Percentiles rank a stretch among this genome's conserved stretches.
phyloP scores from a whole-genome alignment of 2,888 invertebrate genomes.

The Seira sanloemensis region DNA sequence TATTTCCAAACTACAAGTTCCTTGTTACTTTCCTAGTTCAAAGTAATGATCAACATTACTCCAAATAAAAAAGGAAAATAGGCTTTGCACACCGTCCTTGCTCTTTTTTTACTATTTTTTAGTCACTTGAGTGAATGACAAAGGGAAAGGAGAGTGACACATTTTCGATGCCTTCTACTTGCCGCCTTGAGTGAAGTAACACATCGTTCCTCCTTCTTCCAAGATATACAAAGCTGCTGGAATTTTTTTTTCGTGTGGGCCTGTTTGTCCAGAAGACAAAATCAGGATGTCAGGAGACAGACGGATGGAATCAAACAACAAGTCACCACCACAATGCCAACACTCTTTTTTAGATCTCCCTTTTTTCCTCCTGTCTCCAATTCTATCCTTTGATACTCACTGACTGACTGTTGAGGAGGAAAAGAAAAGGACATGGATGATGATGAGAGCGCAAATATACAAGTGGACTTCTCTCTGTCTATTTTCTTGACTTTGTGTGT shows the following conservation, averaged over 20 bases:
- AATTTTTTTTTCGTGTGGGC: not conserved
- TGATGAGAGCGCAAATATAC: conserved; percentile 36
- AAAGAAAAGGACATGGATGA: conserved; percentile 57
- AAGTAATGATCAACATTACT: too few relatives aligned
- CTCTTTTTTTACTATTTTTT: not conserved
- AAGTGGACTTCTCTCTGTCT: not conserved
- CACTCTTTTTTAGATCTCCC: conserved; percentile 44
- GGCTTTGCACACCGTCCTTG: not conserved
- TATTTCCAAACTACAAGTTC: not conserved
- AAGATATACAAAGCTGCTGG: not conserved
- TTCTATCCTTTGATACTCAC: conserved; percentile 47
- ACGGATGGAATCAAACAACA: conserved; percentile 64
- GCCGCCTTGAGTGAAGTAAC: not conserved
- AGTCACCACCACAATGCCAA: conserved; percentile 57
- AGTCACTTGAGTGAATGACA: not conserved
- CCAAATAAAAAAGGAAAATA: too few relatives aligned
- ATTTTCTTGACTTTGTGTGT: not conserved
- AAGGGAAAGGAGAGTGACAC: not conserved
- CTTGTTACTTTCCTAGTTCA: not conserved
- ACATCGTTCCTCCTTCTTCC: not conserved
- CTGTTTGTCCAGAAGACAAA: conserved; percentile 47
- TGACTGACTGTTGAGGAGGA: conserved; percentile 59
- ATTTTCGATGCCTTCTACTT: not conserved
- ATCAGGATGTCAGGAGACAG: conserved; percentile 62
- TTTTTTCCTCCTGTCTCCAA: conserved; percentile 34